These are phyloP conservation scores for Neoaliturus tenellus DNA, from an alignment of 2,888 invertebrate genomes.

Conservation along the genomic window DNA sequence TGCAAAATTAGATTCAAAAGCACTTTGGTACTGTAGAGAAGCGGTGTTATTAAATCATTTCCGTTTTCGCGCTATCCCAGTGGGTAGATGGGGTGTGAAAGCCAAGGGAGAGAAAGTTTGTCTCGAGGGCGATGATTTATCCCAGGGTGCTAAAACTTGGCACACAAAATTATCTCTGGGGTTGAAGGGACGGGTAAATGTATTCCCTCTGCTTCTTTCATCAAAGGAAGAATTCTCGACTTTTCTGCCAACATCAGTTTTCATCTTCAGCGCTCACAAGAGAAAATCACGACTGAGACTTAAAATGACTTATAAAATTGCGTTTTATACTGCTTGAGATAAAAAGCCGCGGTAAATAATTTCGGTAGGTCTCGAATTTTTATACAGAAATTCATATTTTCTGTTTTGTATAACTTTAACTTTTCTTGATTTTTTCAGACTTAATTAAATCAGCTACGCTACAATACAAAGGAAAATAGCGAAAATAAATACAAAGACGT, in stretches of 20 bases:
- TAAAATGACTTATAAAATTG: constrained; percentile 24
- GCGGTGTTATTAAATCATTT: constrained; percentile 10
- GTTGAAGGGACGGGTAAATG: constrained; percentile 42
- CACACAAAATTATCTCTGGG: constrained; percentile 50
- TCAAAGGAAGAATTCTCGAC: constrained; percentile 41
- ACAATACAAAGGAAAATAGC: no score
- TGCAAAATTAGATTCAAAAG: no score
- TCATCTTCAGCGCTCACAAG: neutral
- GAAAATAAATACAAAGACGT: no score
- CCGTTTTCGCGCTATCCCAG: neutral
- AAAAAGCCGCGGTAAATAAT: no score
- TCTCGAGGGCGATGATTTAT: constrained; percentile 41
- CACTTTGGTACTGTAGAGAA: neutral
- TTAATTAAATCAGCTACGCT: no score
- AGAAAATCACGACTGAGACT: constrained; percentile 26
- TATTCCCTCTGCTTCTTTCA: constrained; percentile 39
- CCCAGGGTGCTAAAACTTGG: constrained; percentile 47
- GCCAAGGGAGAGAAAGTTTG: constrained; percentile 9
- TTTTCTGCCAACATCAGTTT: constrained; percentile 31
- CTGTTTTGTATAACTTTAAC: no score
- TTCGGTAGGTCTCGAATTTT: no score
- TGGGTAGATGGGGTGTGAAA: constrained; percentile 35
- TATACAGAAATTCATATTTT: no score
- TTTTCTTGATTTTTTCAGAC: no score
- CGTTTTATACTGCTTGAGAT: neutral